Conservation (phyloP, 2,888 invertebrate species). For the Leptopterna dolabrata region DNA sequence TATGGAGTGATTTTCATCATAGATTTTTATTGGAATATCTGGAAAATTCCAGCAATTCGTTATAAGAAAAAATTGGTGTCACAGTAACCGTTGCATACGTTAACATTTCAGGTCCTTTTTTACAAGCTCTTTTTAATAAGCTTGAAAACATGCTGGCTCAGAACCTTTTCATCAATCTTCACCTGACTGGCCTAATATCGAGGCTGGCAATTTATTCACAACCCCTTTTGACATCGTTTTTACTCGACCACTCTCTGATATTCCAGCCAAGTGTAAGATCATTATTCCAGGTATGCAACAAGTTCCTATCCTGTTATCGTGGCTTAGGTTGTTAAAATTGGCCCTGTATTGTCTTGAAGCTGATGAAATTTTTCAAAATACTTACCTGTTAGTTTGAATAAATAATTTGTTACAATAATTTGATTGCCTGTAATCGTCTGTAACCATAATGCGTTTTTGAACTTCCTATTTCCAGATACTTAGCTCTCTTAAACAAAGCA, state of each 20-base stretch:
- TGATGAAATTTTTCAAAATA: too few species aligned
- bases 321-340: not conserved
- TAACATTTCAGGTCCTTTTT: conserved; percentile 76
- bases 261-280: conserved; percentile 92
- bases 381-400: too few species aligned
- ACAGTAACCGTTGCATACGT: too few species aligned
- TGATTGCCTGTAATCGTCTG: too few species aligned
- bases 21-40: not conserved
- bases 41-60: not conserved
- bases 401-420: too few species aligned
- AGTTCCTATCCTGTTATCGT: not conserved
- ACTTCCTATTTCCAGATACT: conserved; percentile 72
- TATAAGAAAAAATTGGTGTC: not conserved
- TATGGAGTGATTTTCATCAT: not conserved
- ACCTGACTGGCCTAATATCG: conserved; percentile 87
- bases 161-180: conserved; percentile 85
- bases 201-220: conserved; percentile 90
- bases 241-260: conserved; percentile 86
- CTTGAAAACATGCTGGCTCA: conserved; percentile 86
- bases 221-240: conserved; percentile 86
- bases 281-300: conserved; percentile 81
- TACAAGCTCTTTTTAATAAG: conserved; percentile 83
- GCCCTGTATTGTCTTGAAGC: too few species aligned
- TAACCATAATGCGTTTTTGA: not conserved
- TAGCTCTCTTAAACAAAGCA: conserved; percentile 83